Percentiles rank a stretch among this genome's conserved stretches.
Evolutionary conservation across 2,888 invertebrate species (phyloP).

Genomic region (Coremacera marginata): DNA sequence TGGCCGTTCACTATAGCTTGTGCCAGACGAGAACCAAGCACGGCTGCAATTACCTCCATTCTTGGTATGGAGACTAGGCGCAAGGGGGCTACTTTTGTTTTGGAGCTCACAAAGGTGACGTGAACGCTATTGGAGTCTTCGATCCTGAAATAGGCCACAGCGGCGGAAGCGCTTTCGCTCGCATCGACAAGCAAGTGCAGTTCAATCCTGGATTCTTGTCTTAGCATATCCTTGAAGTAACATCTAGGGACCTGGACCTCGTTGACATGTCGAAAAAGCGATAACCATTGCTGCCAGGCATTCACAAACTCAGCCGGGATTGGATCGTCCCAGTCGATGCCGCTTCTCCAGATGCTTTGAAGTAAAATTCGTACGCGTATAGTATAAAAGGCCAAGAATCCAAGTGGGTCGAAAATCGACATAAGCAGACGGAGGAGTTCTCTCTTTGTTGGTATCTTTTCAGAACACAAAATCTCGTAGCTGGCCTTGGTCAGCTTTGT

Average conservation of each 20-base stretch:
- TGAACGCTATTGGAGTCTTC: conserved; percentile 12
- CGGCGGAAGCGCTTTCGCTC: conserved; percentile 47
- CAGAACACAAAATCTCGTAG: conserved; percentile 33
- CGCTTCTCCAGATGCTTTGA: conserved; percentile 44
- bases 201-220: not conserved
- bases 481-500: conserved; percentile 40
- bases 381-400: conserved; percentile 34
- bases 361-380: conserved; percentile 45
- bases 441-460: conserved; percentile 42
- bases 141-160: conserved; percentile 48
- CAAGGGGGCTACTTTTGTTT: too few relatives aligned
- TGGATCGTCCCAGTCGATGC: conserved; percentile 44
- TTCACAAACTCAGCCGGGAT: conserved; percentile 30
- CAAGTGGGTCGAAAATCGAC: conserved; percentile 47
- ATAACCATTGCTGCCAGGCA: conserved; percentile 40
- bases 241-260: conserved; percentile 42
- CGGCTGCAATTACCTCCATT: conserved; percentile 50
- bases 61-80: conserved; percentile 37
- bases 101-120: not conserved
- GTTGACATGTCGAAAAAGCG: conserved; percentile 23
- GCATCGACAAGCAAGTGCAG: conserved; percentile 43
- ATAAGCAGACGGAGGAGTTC: conserved; percentile 44
- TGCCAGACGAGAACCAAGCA: conserved; percentile 46
- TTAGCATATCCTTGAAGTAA: conserved; percentile 27
- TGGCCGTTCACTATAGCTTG: conserved; percentile 10